phyloP scores from a whole-genome alignment of 2,113 vertebrate genomes.

The Myrmecophaga tridactyla region DNA sequence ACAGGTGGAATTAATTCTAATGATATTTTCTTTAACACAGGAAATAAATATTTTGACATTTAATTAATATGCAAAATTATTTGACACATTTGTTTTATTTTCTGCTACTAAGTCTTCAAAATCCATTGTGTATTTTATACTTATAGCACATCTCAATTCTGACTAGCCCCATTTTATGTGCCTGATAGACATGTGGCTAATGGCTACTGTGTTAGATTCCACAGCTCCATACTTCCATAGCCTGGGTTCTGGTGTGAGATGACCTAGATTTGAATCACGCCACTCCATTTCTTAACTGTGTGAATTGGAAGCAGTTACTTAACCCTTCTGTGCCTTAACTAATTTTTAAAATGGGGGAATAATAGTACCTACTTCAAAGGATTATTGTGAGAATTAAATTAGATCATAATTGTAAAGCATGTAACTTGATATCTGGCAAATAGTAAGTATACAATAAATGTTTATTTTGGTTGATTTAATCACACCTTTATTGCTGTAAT shows the following conservation, averaged over 20 bases:
- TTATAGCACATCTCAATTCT: neutral
- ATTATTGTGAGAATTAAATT: neutral
- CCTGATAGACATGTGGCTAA: neutral
- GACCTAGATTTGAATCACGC: neutral
- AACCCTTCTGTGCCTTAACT: neutral
- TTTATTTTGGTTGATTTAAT: neutral
- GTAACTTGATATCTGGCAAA: neutral
- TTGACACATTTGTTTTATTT: neutral
- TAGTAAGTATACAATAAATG: neutral
- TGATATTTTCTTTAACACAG: neutral
- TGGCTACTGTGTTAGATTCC: neutral
- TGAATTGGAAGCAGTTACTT: neutral
- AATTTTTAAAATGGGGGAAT: neutral
- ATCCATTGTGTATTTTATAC: neutral
- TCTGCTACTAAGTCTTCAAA: neutral
- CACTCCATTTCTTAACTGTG: slow-evolving; percentile 21
- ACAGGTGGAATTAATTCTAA: slow-evolving; percentile 19
- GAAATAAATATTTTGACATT: neutral
- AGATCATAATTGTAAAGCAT: neutral
- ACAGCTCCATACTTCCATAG: neutral
- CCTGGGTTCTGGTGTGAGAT: neutral
- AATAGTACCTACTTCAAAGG: neutral
- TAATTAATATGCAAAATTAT: neutral
- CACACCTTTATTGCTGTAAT: neutral
- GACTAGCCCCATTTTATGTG: neutral